Base-by-base conservation (phyloP, 2,888 invertebrate genomes). In the Drosophila colorata region DNA sequence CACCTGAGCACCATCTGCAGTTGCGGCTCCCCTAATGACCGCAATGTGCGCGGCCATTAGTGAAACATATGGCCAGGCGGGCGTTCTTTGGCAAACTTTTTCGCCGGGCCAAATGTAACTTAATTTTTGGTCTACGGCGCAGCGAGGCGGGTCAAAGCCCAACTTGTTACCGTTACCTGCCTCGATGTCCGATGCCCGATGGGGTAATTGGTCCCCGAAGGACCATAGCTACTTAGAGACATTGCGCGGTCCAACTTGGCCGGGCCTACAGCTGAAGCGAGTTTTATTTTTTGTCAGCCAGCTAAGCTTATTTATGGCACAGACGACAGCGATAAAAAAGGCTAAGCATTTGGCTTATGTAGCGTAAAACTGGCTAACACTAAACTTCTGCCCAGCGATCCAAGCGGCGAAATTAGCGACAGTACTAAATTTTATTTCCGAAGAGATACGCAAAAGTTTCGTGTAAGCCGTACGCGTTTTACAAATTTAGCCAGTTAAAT, bases 31-130 rank as follows among this genome's bases (percentile, higher is more conserved):
- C 74, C 86, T 85, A 87, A 85, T 87, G 85, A 80, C 86, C 83
- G 71, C 82, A 87, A 78, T 85, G 85, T 78, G 84, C 85, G 82
- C 83, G 69, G 79, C 86, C 88, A 85, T 85, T 85, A 85, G 85
- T 74, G 83, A 79, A 87, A 85, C 85, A 85, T 85, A 85, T 85
- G 87, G 85, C 87, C 59, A 28, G 44, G 43, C 55, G 40, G 41
- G 47, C 46, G 60, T 79, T 72, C 75, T 60, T 74, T 68, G 72
- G 68, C 83, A 65, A 85, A 83, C 61, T 87, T 87, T 76, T 80
- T 70, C 55, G 70, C 48, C 58, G 49, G 48, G 58, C 64, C 71
- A 66, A 74, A 70, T 82, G 66, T 85, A 87, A 80, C 80, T 87
- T 87, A 79, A 87, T 83, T 87, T 77, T 85, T 80, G 70, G 79